Base-by-base conservation (phyloP, 2,888 invertebrate species). In the Hemicrepidius hirtus region DNA sequence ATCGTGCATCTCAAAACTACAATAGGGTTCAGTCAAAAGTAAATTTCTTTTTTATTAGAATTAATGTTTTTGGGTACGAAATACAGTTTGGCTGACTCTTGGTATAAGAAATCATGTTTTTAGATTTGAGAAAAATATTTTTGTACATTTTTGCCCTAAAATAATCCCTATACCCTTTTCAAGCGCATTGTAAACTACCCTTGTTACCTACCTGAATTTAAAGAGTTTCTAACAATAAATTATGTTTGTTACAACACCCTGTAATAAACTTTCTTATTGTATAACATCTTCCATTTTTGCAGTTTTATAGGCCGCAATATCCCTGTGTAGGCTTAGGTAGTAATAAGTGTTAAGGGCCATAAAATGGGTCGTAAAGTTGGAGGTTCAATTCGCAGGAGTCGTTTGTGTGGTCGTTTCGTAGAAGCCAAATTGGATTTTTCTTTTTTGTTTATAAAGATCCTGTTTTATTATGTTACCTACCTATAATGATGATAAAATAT, bases 281-380 rank as follows among this genome's bases (percentile, higher is more conserved):
- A 35, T 10, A 50, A 21, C 18, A 60, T 62, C 35, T 37, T 24
- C 10, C 21, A 9, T 10, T 44, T 37, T 24, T 50, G 37, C 49
- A 10, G 10, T 4, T 50, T 55, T 55, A 13, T 35, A 18, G 35
- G 35, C 32, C 35, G 55, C 55, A 55, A 55, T 35, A 12, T 28
- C 16, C 35, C 55, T 44, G 63, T 69, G 69, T 69, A 69, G 69
- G 69, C 21, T 21, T 40, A 63, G 55, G 44, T 57, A 35, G 55
- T 67, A 71, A 71, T 53, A 71, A 64, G 62, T 67, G 55, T 68
- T 62, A 53, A 69, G 57, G 72, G 55, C 55, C 55, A 59, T 72
- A 72, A 72, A 72, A 72, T 13, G 16, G 28, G 57, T 68, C 72
- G 68, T 72, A 72, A 72, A 72, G 44, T 64, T 44, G 16, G 44